Conservation (phyloP, 2,888 invertebrate genomes). For the Laspeyria flexula region DNA sequence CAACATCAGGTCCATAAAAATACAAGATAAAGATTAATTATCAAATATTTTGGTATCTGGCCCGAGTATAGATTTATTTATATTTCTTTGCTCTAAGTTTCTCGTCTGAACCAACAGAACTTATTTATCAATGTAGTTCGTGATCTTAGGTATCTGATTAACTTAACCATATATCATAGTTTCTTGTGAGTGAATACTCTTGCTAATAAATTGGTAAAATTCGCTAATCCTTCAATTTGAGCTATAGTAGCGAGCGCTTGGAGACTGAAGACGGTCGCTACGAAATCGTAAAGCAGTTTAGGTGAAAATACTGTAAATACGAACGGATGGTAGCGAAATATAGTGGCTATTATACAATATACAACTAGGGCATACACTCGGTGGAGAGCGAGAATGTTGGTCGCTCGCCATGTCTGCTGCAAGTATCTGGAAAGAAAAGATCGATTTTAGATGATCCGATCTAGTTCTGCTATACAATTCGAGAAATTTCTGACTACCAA, state of each 20-base stretch:
- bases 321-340: constrained; percentile 95
- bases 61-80: no score
- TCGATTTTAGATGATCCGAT: neutral
- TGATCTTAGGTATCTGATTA: neutral
- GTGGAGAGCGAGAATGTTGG: constrained; percentile 77
- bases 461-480: no score
- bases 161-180: constrained; percentile 48
- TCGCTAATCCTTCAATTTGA: constrained; percentile 61
- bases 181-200: constrained; percentile 53
- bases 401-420: constrained; percentile 70
- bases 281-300: constrained; percentile 94
- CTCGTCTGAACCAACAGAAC: no score
- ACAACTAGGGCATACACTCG: constrained; percentile 83
- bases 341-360: constrained; percentile 85
- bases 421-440: constrained; percentile 62
- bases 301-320: constrained; percentile 99
- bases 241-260: constrained; percentile 72
- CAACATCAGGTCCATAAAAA: no score
- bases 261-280: constrained; percentile 70
- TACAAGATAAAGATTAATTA: no score
- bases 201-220: constrained; percentile 66
- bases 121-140: no score
- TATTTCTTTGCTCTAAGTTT: no score
- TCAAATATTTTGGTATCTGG: no score
- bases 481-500: no score